These are phyloP conservation scores for Dusona sp. DNA, from an alignment of 2,888 invertebrate species.

Conservation along the genomic window DNA sequence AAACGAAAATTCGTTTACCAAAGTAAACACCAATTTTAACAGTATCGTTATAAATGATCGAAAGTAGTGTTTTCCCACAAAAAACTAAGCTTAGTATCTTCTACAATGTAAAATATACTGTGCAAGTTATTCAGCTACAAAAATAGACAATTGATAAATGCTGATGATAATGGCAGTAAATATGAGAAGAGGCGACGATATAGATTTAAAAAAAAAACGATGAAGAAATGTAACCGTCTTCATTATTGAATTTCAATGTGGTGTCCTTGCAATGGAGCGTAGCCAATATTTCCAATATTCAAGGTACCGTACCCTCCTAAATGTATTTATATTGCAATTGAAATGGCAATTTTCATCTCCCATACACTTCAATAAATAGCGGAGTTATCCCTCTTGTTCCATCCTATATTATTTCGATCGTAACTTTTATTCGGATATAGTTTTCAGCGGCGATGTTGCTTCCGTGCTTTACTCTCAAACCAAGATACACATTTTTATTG, in stretches of 20 bases:
- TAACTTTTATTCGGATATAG: conserved; percentile 11
- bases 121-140: too few species aligned
- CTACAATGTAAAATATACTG: too few species aligned
- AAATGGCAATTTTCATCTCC: conserved; percentile 19
- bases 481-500: background rate
- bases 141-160: too few species aligned
- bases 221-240: background rate
- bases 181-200: background rate
- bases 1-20: too few species aligned
- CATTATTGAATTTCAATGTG: conserved; percentile 12
- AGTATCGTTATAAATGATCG: too few species aligned
- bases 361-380: conserved; percentile 1
- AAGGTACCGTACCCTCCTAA: background rate
- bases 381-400: background rate
- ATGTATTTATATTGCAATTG: conserved; percentile 34
- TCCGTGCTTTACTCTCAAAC: background rate
- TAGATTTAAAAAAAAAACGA: background rate
- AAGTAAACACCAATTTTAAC: too few species aligned
- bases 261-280: background rate
- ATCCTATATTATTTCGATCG: background rate
- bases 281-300: conserved; percentile 33
- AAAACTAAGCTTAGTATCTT: too few species aligned
- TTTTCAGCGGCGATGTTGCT: conserved; percentile 2
- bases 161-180: too few species aligned
- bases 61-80: too few species aligned